phyloP scores from a whole-genome alignment of 1,140 invertebrate species.

The Megalonaias nervosa region DNA sequence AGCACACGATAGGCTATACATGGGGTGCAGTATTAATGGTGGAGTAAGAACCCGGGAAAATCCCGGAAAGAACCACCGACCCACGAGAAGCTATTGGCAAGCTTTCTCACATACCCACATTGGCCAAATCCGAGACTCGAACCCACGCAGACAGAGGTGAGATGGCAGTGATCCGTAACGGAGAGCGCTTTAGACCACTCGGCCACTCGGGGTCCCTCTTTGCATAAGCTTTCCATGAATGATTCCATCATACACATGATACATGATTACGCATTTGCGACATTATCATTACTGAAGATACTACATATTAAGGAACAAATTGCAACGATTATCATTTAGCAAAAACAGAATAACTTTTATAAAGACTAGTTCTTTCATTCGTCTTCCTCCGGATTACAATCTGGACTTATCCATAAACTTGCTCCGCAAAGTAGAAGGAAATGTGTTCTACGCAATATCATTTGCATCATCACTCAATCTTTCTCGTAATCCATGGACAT shows the following conservation, averaged over 20 bases:
- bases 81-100: too few species aligned
- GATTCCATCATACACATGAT: constrained; percentile 45
- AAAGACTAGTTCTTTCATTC: constrained; percentile 35
- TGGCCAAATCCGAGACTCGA: too few species aligned
- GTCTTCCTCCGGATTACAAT: constrained; percentile 16
- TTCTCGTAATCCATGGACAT: constrained; percentile 50
- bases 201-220: too few species aligned
- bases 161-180: too few species aligned
- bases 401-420: constrained; percentile 43
- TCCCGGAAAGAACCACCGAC: too few species aligned
- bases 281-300: constrained; percentile 33
- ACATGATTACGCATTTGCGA: constrained; percentile 44
- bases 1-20: too few species aligned
- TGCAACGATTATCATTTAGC: constrained; percentile 47
- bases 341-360: constrained; percentile 47
- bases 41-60: too few species aligned
- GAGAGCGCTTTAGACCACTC: too few species aligned
- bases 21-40: too few species aligned
- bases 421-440: constrained; percentile 32
- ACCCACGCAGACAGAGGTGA: too few species aligned
- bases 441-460: constrained; percentile 5
- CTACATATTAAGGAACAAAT: constrained; percentile 44
- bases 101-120: too few species aligned
- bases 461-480: constrained; percentile 28
- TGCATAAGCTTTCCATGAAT: constrained; percentile 53